Percentiles rank a stretch among this genome's conserved stretches.
phyloP scores from a whole-genome alignment of 1,140 invertebrate genomes.

The Propsilocerus akamusi region DNA sequence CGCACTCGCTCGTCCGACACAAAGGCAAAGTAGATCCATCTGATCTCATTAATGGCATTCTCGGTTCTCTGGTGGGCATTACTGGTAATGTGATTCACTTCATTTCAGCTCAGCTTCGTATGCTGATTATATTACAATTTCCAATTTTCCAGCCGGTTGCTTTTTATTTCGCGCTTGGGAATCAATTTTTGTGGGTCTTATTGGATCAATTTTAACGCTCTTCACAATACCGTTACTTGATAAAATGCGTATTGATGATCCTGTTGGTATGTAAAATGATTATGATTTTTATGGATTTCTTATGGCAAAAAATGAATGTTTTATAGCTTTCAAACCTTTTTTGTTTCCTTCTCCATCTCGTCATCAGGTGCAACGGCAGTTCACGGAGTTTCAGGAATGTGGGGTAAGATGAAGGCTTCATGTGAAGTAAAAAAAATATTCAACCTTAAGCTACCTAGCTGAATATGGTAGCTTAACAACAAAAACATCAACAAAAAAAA shows the following conservation, averaged over 20 bases:
- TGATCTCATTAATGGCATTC: constrained; percentile 73
- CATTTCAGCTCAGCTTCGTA: too few species aligned
- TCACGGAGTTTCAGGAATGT: constrained; percentile 54
- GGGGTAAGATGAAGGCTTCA: constrained; percentile 29
- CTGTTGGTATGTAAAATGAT: constrained; percentile 34
- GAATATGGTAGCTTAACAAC: too few species aligned
- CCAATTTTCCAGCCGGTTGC: constrained; percentile 47
- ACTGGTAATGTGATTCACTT: too few species aligned
- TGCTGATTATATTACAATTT: background rate
- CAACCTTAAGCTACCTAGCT: too few species aligned
- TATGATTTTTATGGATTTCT: background rate
- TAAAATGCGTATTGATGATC: constrained; percentile 64
- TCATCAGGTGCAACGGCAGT: constrained; percentile 52
- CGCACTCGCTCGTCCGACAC: constrained; percentile 42
- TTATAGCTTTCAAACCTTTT: background rate
- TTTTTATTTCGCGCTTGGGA: constrained; percentile 77
- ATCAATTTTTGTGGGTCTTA: constrained; percentile 57
- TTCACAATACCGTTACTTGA: constrained; percentile 53
- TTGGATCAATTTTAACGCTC: constrained; percentile 58
- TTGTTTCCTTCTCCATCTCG: background rate
- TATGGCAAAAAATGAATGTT: too few species aligned
- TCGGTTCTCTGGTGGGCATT: constrained; percentile 69
- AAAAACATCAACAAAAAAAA: too few species aligned
- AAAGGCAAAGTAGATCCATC: constrained; percentile 60
- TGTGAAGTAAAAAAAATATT: too few species aligned